Evolutionary conservation across 92 coral and sea anemone species (phyloP), one percentile per base, ranked within the genome.

Genomic region (Anthopleura xanthogrammica): DNA sequence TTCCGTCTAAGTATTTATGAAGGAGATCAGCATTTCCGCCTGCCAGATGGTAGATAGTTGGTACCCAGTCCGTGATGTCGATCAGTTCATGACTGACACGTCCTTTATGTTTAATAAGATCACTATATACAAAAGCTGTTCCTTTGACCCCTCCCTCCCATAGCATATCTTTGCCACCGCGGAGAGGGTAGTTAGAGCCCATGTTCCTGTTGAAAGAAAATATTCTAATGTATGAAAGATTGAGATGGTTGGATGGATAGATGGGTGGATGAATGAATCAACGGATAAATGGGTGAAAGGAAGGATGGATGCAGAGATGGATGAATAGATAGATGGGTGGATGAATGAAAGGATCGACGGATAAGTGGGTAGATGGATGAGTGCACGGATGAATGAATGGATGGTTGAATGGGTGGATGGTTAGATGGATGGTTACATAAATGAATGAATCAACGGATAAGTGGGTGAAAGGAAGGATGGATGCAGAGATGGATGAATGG

Each of bases 111-210:
- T 92, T 73, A 70, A 97, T 91, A 54, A 91, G 92, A 29, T 94
- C 86, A 42, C 88, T 85, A 84, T 94, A 95, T 81, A 97, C 92
- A 83, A 97, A 94, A 52, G 98, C 97, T 14, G 94, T 87, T 7
- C 99, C 99, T 72, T 88, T 89, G 66, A 97, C 97, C 50, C 99
- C 99, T 82, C 99, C 99, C 87, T 97, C 99, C 99, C 99, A 97
- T 54, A 97, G 85, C 83, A 97, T 97, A 80, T 94, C 94, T 85
- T 97, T 97, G 79, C 99, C 95, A 0, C 95, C 99, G 50, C 99
- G 93, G 24, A 97, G 91, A 71, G 99, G 99, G 85, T 78, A 97
- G 86, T 97, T 97, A 64, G 95, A 94, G 52, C 99, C 99, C 92
- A 92, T 91, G 71, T 94, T 97, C 94, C 99, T 97, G 43, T 46